These are phyloP conservation scores for Lethenteron camtschaticum DNA, from an alignment of 2,113 vertebrate genomes.

Conservation along the genomic window DNA sequence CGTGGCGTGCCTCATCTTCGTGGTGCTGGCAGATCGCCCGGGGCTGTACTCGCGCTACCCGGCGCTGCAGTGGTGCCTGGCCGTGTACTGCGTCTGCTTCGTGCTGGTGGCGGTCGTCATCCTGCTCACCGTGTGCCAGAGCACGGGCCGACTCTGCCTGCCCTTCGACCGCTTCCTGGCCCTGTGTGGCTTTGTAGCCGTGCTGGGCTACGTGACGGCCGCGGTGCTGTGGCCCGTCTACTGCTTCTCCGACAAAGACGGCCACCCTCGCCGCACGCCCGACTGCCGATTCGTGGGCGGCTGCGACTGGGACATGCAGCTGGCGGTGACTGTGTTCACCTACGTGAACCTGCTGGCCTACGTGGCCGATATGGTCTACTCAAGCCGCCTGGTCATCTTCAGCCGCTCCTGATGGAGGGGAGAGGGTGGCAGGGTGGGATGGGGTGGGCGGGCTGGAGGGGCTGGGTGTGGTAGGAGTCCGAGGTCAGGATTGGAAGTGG, in stretches of 20 bases:
- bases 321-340: slow-evolving; percentile 38
- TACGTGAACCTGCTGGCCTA: slow-evolving; percentile 52
- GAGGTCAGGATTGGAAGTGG: no score
- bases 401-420: no score
- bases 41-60: slow-evolving; percentile 17
- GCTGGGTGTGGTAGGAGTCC: no score
- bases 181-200: slow-evolving; percentile 35
- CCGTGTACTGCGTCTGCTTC: slow-evolving; percentile 64
- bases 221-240: slow-evolving; percentile 61
- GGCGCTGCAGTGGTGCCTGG: slow-evolving; percentile 42
- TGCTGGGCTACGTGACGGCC: slow-evolving; percentile 35
- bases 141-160: slow-evolving; percentile 41
- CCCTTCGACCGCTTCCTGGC: slow-evolving; percentile 50
- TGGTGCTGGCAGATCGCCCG: slow-evolving; percentile 28
- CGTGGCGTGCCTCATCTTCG: slow-evolving; percentile 52
- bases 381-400: slow-evolving; percentile 42
- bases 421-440: no score
- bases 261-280: slow-evolving; percentile 11
- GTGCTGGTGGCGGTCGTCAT: slow-evolving; percentile 43
- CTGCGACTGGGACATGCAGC: slow-evolving; percentile 32
- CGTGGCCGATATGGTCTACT: slow-evolving; percentile 45
- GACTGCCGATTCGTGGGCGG: accelerated
- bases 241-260: slow-evolving; percentile 27
- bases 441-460: no score
- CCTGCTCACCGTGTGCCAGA: slow-evolving; percentile 45